Base-by-base conservation (phyloP, 2,113 vertebrate species). In the Anhinga anhinga region DNA sequence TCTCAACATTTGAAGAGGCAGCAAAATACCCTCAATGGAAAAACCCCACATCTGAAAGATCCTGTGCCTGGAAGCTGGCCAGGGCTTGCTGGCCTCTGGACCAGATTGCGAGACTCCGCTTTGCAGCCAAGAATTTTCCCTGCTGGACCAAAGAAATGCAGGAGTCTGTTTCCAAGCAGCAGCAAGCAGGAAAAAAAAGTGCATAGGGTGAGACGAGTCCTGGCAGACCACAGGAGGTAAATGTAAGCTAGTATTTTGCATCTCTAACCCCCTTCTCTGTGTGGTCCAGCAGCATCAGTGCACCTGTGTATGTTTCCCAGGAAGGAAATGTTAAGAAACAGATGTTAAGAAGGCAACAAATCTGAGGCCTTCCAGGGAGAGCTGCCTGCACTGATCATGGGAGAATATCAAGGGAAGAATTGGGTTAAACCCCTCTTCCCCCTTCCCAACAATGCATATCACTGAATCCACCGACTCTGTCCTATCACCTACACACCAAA, bases 81-180 rank as follows among this genome's bases (percentile, higher is more conserved):
- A 77, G 58, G 26, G 25, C 30, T 40, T 73, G 73, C 78, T 94
- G 89, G 81, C 83, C 61, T 77, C 25, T 3, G 7, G 72, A 76
- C 44, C 38, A 15, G 56, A 95, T 82, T 91, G 94, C 0, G 1
- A 89, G 88, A 79, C n/a, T 59, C 66, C 36, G 70, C 73, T 91
- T 42, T 76, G 81, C 84, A 95, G 95, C 81, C 96, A 97, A 87
- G 62, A 94, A 85, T 90, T 85, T 58, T 53, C 62, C 66, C 70
- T 23, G 4, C 36, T 34, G 93, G 93, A 94, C 93, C 66, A 89
- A 89, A 93, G 89, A 94, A 94, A 95, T 66, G 56, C 70, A 89
- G 27, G 49, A 84, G 69, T 32, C 45, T 0, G 0, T 94, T 93
- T 94, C 81, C 86, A 95, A 91, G 86, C 84, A 96, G 91, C 71